Base-by-base conservation (phyloP, 2,113 vertebrate species). In the Apeltes quadracus region DNA sequence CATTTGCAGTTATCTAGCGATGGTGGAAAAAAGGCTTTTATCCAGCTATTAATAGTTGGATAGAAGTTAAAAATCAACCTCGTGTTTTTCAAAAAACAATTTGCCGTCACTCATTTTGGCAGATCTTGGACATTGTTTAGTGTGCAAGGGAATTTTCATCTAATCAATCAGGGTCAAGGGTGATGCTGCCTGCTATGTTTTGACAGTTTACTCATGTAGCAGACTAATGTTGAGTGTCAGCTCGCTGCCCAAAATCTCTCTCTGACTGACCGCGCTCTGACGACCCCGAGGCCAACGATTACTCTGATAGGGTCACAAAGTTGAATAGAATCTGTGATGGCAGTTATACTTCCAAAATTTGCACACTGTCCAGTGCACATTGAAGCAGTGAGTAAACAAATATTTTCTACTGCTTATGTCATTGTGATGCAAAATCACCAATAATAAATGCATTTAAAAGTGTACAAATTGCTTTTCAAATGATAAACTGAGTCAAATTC, bases 161-260 rank as follows among this genome's bases (percentile, higher is more conserved):
- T 72, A 72, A 70, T 57, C 63, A 69, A 61, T 71, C 75, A 32
- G 50, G 56, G 51, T 71, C 69, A 65, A 0, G 51, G 53, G 54
- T 62, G 61, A 70, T 43, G 63, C 41, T 27, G 72, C 50, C 76
- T 80, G 78, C 56, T 79, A 1, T 74, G 65, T 76, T 81, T 69
- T 88, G 85, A 87, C 80, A 86, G 53, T 54, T n/a, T 27, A 74
- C 34, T 87, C 78, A 34, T 84, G 78, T 39, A 61, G 61, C 38
- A 63, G 59, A 34, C 63, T 70, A 78, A 84, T 86, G 77, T 44
- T 82, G 79, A 78, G 75, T 79, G 72, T 87, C 87, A 89, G 80
- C 69, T 74, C 23, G 22, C 68, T 56, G 75, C 44, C 53, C 61
- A 50, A 58, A 8, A 64, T 67, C 57, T 81, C 59, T 32, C 59